A percentile compares a stretch with the other conserved stretches of the same genome.
Evolutionary conservation across 2,797 vertebrate species (phyloP).

Genomic region (Hafferia zeledoni): DNA sequence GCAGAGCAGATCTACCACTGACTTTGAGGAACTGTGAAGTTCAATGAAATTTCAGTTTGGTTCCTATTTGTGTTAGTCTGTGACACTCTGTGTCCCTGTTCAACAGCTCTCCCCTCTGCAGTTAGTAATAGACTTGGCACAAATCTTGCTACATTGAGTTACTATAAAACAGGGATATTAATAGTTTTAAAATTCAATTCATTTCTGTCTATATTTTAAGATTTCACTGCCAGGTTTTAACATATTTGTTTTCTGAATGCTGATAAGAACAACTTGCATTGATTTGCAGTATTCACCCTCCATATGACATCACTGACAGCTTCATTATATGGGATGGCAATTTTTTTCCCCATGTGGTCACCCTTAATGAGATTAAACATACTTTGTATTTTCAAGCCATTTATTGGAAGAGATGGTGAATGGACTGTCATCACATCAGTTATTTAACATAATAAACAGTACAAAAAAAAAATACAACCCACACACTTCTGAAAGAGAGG

Average conservation of each 20-base stretch:
- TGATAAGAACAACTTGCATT: background rate
- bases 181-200: background rate
- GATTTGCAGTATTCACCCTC: background rate
- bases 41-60: background rate
- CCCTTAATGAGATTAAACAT: background rate
- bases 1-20: background rate
- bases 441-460: background rate
- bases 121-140: background rate
- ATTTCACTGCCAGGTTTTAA: background rate
- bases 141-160: background rate
- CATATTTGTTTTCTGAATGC: background rate
- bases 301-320: background rate
- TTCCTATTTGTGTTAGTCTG: background rate
- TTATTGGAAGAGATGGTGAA: background rate
- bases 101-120: background rate
- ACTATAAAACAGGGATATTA: background rate
- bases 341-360: background rate
- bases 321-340: background rate
- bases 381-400: constrained; percentile 3
- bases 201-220: background rate
- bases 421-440: background rate
- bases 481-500: background rate
- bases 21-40: background rate
- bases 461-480: background rate
- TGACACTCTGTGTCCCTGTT: background rate